Conservation (phyloP, 2,888 invertebrate genomes). For the Ophraella communa region DNA sequence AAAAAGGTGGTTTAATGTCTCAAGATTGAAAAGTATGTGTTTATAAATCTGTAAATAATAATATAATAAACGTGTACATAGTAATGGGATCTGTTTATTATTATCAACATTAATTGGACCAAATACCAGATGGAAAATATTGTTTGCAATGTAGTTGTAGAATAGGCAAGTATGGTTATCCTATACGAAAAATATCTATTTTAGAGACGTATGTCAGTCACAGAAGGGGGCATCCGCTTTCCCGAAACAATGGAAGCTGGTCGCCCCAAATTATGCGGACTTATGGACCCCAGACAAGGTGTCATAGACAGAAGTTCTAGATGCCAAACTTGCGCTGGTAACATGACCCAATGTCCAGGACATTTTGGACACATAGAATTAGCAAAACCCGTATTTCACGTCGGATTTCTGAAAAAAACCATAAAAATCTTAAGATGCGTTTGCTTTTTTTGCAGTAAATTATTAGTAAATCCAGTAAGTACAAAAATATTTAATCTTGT, state of each 20-base stretch:
- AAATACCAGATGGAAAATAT: too few species aligned
- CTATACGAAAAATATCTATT: conserved; percentile 43
- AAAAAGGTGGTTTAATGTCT: too few species aligned
- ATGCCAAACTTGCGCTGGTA: conserved; percentile 96
- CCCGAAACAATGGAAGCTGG: conserved; percentile 99
- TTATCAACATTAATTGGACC: too few species aligned
- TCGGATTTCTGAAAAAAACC: conserved; percentile 96
- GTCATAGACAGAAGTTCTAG: conserved; percentile 93
- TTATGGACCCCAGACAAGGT: conserved; percentile 99
- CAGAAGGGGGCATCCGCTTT: conserved; percentile 95
- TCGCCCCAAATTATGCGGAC: conserved; percentile 94
- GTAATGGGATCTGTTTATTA: too few species aligned
- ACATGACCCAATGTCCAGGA: conserved; percentile 98
- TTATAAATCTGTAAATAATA: too few species aligned
- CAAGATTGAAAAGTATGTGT: too few species aligned
- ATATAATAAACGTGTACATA: too few species aligned
- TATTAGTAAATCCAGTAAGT: conserved; percentile 93
- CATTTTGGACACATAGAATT: conserved; percentile 99
- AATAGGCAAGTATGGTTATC: too few species aligned
- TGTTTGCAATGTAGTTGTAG: too few species aligned
- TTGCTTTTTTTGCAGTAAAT: conserved; percentile 97
- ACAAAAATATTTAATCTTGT: too few species aligned
- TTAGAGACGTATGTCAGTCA: conserved; percentile 96
- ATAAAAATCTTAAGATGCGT: conserved; percentile 98
- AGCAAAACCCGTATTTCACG: conserved; percentile 98